phyloP scores from a whole-genome alignment of 2,888 invertebrate species.

The Argynnis bischoffii region DNA sequence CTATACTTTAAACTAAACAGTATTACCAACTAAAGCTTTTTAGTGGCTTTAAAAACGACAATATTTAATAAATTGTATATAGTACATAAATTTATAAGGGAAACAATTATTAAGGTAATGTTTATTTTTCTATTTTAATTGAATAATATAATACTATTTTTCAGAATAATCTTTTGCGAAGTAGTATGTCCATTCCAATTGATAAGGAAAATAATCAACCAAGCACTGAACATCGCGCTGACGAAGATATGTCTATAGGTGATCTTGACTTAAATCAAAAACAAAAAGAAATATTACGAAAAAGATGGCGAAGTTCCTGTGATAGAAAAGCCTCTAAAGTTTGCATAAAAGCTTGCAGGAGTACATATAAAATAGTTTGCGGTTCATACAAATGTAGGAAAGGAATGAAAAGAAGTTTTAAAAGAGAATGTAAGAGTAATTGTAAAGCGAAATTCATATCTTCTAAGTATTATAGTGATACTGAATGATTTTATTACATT shows the following conservation, averaged over 20 bases:
- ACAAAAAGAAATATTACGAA: conserved; percentile 41
- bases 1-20: too few species aligned
- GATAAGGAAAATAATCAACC: neutral
- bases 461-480: conserved; percentile 12
- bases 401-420: conserved; percentile 47
- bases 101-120: too few species aligned
- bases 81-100: too few species aligned
- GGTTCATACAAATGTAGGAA: conserved; percentile 44
- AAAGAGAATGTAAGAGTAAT: conserved; percentile 48
- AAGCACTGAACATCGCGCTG: neutral
- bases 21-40: too few species aligned
- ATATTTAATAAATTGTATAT: too few species aligned
- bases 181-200: conserved; percentile 1
- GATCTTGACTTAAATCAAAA: conserved; percentile 35
- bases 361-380: conserved; percentile 46
- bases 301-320: conserved; percentile 45
- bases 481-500: conserved; percentile 14
- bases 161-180: conserved; percentile 5
- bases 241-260: conserved; percentile 23
- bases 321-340: conserved; percentile 45
- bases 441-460: conserved; percentile 46
- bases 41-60: too few species aligned
- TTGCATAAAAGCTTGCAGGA: conserved; percentile 49
- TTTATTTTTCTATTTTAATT: too few species aligned
- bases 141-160: neutral